These are phyloP conservation scores for Drosophila ficusphila DNA, from an alignment of 1,140 invertebrate genomes.

Conservation along the genomic window DNA sequence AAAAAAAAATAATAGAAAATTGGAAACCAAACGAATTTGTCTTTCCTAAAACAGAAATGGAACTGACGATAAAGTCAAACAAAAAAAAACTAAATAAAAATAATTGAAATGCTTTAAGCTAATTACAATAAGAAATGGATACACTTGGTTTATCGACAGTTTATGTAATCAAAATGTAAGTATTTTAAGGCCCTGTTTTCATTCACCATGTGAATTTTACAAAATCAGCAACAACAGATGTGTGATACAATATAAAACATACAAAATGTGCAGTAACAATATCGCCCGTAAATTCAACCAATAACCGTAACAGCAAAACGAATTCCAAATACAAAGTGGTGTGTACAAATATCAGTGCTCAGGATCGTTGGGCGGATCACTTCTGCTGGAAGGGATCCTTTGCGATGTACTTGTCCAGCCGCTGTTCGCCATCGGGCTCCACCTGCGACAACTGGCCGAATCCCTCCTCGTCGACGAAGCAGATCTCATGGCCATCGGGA, in stretches of 20 bases:
- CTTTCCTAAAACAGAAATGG: constrained; percentile 12
- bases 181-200: neutral
- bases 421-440: constrained; percentile 91
- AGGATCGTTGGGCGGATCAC: neutral
- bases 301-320: constrained; percentile 3
- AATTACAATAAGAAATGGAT: neutral
- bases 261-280: neutral
- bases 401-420: constrained; percentile 91
- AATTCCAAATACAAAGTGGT: constrained; percentile 16
- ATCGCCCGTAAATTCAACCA: constrained; percentile 1
- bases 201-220: no score
- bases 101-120: neutral
- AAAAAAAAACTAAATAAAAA: neutral
- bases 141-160: constrained; percentile 2
- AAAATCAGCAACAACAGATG: no score
- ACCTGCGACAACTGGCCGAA: constrained; percentile 95
- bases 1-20: constrained; percentile 16
- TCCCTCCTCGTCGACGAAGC: constrained; percentile 98
- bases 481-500: constrained; percentile 99
- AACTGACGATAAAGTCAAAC: constrained; percentile 1
- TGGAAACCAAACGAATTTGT: constrained; percentile 25
- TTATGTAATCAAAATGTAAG: constrained; percentile 1
- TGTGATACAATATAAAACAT: no score
- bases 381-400: constrained; percentile 80
- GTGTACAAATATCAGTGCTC: constrained; percentile 12